Evolutionary conservation across 2,888 invertebrate species (phyloP).

Genomic region (Eupsilia transversa): DNA sequence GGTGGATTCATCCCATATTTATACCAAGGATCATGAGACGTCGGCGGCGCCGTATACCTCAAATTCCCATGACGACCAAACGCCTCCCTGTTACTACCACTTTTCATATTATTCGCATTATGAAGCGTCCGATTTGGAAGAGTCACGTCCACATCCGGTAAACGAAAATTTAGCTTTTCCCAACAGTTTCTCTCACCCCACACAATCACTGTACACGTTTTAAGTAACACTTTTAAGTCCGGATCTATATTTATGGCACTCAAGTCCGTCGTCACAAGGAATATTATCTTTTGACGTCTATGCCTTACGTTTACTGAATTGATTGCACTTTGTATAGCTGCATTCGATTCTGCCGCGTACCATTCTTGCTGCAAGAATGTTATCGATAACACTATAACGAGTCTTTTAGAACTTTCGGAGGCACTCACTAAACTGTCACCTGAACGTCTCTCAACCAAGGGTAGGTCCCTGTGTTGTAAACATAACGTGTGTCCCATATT

Average conservation of each 20-base stretch:
- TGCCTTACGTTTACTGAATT: conserved; percentile 92
- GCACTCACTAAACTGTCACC: conserved; percentile 90
- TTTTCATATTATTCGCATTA: conserved; percentile 88
- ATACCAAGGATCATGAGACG: conserved; percentile 89
- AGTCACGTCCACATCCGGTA: conserved; percentile 94
- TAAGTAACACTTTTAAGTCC: conserved; percentile 93
- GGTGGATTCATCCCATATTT: conserved; percentile 89
- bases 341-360: conserved; percentile 95
- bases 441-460: conserved; percentile 90
- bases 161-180: conserved; percentile 95
- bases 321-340: conserved; percentile 94
- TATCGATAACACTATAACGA: conserved; percentile 95
- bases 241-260: conserved; percentile 93
- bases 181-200: conserved; percentile 96
- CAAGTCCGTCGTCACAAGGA: conserved; percentile 89
- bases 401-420: conserved; percentile 92
- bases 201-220: conserved; percentile 93
- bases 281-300: conserved; percentile 91
- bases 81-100: conserved; percentile 86
- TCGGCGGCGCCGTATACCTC: conserved; percentile 89
- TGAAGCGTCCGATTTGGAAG: conserved; percentile 91
- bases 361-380: conserved; percentile 96
- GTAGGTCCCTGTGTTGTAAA: conserved; percentile 92
- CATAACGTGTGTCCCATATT: conserved; percentile 92
- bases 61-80: conserved; percentile 88